Percentiles rank a stretch among this genome's conserved stretches.
phyloP scores from a whole-genome alignment of 2,888 invertebrate species.

The Cerastoderma edule region DNA sequence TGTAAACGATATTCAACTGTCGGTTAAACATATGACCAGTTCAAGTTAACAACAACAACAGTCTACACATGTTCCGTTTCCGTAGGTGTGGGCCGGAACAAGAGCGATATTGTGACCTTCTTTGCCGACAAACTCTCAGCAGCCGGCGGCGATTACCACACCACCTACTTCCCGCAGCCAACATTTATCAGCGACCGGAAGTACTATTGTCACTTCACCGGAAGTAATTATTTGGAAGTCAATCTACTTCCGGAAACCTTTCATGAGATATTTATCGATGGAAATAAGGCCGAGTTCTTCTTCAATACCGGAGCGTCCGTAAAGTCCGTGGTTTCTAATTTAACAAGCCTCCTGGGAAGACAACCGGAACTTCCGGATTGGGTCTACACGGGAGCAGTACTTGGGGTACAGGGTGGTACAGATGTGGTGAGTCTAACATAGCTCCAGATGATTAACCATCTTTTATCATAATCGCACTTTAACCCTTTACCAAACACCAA shows the following conservation, averaged over 20 bases:
- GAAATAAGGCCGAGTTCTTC: conserved; percentile 50
- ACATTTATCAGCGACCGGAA: conserved; percentile 73
- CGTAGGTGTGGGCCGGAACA: conserved; percentile 79
- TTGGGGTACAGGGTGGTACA: conserved; percentile 78
- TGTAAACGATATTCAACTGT: no score
- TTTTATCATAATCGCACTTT: no score
- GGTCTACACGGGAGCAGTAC: conserved; percentile 73
- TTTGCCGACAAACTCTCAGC: conserved; percentile 66
- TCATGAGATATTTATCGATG: conserved; percentile 71
- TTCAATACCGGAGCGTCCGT: conserved; percentile 55
- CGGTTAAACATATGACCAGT: no score
- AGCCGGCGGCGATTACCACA: conserved; percentile 77
- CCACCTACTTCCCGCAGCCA: conserved; percentile 79
- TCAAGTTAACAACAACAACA: conserved; percentile 2
- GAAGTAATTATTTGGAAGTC: conserved; percentile 69
- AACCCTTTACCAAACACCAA: no score
- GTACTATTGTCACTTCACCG: conserved; percentile 73
- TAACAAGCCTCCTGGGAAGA: conserved; percentile 61
- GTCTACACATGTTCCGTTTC: not conserved
- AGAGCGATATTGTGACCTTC: conserved; percentile 72
- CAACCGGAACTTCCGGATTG: conserved; percentile 75
- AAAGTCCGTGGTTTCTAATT: conserved; percentile 46
- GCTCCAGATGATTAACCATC: no score
- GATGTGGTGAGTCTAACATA: conserved; percentile 55
- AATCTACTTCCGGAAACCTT: conserved; percentile 69